These are phyloP conservation scores for Cervus canadensis DNA, from an alignment of 2,113 vertebrate genomes.

Conservation along the genomic window DNA sequence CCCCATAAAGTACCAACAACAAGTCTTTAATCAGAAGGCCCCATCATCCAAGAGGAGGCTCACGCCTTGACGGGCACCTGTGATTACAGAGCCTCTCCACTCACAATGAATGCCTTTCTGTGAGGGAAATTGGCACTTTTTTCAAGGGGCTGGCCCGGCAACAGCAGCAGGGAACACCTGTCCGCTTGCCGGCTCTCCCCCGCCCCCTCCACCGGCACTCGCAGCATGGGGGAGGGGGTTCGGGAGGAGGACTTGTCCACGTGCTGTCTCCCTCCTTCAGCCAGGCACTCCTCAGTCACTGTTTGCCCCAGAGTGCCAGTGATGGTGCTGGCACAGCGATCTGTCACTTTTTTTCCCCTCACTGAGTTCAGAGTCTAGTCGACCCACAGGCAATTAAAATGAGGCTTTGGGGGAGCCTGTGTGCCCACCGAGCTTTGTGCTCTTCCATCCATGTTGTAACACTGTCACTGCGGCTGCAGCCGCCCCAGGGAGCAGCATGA, in stretches of 20 bases:
- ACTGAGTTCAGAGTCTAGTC: background rate
- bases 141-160: background rate
- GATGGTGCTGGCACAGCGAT: background rate
- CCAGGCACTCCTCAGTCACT: background rate
- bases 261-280: background rate
- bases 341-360: background rate
- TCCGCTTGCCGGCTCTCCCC: background rate
- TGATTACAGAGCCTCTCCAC: background rate
- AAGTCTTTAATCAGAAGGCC: constrained; percentile 54
- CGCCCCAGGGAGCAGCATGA: background rate
- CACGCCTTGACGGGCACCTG: background rate
- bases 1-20: constrained; percentile 23
- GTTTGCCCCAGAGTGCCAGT: background rate
- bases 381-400: background rate
- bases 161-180: background rate
- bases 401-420: background rate
- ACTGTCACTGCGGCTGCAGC: background rate
- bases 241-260: background rate
- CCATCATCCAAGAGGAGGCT: background rate
- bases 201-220: background rate
- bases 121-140: background rate
- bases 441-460: background rate
- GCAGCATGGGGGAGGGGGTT: background rate
- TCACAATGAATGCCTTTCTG: background rate
- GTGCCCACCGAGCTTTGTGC: background rate